Base-by-base conservation (phyloP, 2,888 invertebrate genomes). In the Hirtodrosophila confusa region DNA sequence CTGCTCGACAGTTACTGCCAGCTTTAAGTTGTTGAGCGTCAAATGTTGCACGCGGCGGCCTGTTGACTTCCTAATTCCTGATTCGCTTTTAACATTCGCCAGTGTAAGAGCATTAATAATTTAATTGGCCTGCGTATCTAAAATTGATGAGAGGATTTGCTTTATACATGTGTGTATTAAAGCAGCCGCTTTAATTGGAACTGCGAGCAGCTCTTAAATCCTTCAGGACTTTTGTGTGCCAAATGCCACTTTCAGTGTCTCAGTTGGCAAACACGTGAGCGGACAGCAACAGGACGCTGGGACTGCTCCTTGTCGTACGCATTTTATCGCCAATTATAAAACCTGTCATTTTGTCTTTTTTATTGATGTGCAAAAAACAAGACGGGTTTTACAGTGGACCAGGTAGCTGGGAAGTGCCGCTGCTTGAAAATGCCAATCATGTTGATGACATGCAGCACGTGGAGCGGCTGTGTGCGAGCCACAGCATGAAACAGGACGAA, bases 281-380 rank as follows among this genome's bases (percentile, higher is more conserved):
- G 31, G 11, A 45, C 27, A 36, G n/a, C 35, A 41, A 17, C 49
- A 56, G 45, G 31, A 57, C 17, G 17, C 27, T 27, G 27, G 27
- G 27, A 4, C 40, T 53, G 50, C 41, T 60, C 60, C 75, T 62
- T 79, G 82, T 67, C 6, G 0, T 27, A 82, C 63, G 78, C 82
- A 82, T 86, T 86, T 86, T 86, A 82, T 82, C 69, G 71, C 69
- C 84, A 86, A 84, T 84, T 84, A 85, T 82, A 72, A 87, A 80
- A 74, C 57, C 85, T 84, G 86, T 69, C 86, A 86, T 67, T 77
- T 72, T 70, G 55, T 53, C 61, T 68, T 70, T 86, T 79, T 86
- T 84, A 80, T 80, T 57, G 65, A 68, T 76, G 64, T 36, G 65
- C 45, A 60, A 50, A 43, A 47, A 39, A 65, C 23, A 37, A 43